Base-by-base conservation (phyloP, 1,140 invertebrate genomes). In the Bradysia coprophila region DNA sequence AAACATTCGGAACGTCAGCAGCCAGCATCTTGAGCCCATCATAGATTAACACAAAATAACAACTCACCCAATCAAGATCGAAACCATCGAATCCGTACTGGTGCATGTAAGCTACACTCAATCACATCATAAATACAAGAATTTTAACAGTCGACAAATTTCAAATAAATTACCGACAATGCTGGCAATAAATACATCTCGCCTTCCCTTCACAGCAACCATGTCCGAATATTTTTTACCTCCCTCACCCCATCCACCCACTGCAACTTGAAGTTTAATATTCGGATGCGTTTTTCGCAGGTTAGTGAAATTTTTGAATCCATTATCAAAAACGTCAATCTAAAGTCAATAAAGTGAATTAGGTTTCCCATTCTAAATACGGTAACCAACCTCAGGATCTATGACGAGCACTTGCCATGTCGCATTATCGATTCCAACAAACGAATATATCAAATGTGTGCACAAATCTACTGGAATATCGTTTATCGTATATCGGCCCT, bases 361-460 rank as follows among this genome's bases (percentile, higher is more conserved):
- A 64, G 40, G 82, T 78, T 15, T 77, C 73, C 10, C 81, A 58
- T 51, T 88, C 84, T 53, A 79, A 69, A 67, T 71, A 84, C 13
- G 77, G 69, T 65, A 8, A 45, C 51, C 55, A 60, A 79, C 72
- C 61, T 89, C 81, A 1, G 76, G 76, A 53, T 90, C 86, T 11
- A 90, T 76, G 2, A 87, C 61, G 1, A 88, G 67, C 4, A 86
- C 69, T 44, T 78, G 71, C 76, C 81, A 85, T 6, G 70, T 75
- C 4, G 72, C 71, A 49, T 87, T 79, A 48, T 76, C 75, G 6
- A 91, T 76, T 1, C 87, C 87, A 43, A 89, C 78, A 55, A 92
- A 92, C n/a, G 86, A 85, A 56, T 91, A 92, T 37, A 91, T 78
- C 3, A 90, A 54, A 55, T 92, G 87, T 0, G 87, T 91, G 54